These are phyloP conservation scores for Drosophila mulleri DNA, from an alignment of 2,888 invertebrate genomes.

Conservation along the genomic window DNA sequence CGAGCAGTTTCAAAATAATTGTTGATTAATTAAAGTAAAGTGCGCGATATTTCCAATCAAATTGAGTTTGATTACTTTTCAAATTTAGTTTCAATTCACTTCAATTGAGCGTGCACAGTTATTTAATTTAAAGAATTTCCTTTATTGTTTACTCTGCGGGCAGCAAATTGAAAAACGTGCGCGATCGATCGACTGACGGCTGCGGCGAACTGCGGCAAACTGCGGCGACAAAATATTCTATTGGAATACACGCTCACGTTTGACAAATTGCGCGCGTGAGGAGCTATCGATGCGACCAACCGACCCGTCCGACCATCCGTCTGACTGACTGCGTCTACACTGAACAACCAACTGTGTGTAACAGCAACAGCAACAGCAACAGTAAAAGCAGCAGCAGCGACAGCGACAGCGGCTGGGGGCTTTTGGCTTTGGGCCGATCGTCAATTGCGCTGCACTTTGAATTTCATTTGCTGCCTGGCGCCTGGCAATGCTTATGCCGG, in stretches of 20 bases:
- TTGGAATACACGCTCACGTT: constrained; percentile 41
- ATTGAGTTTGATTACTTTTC: constrained; percentile 33
- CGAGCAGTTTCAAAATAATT: constrained; percentile 25
- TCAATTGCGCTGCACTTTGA: constrained; percentile 76
- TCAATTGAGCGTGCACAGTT: constrained; percentile 52
- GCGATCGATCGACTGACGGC: constrained; percentile 42
- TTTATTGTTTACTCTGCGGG: constrained; percentile 56
- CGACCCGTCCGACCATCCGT: constrained; percentile 20
- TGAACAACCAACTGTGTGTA: constrained; percentile 21
- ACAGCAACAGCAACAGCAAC: neutral
- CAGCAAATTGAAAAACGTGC: constrained; percentile 10
- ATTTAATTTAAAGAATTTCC: constrained; percentile 64
- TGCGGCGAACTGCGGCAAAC: constrained; percentile 19
- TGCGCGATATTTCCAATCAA: constrained; percentile 28
- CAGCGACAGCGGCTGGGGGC: neutral
- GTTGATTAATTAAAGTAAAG: constrained; percentile 36
- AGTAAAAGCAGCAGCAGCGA: neutral
- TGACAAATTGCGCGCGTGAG: constrained; percentile 52
- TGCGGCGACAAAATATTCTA: constrained; percentile 59
- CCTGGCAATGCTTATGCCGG: constrained; percentile 59
- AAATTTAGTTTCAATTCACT: constrained; percentile 20
- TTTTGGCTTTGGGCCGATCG: constrained; percentile 40
- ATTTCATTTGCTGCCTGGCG: constrained; percentile 50
- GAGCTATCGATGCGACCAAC: constrained; percentile 43
- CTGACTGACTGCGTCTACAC: constrained; percentile 27